phyloP scores from a whole-genome alignment of 2,888 invertebrate species.

The Tetramorium bicarinatum region DNA sequence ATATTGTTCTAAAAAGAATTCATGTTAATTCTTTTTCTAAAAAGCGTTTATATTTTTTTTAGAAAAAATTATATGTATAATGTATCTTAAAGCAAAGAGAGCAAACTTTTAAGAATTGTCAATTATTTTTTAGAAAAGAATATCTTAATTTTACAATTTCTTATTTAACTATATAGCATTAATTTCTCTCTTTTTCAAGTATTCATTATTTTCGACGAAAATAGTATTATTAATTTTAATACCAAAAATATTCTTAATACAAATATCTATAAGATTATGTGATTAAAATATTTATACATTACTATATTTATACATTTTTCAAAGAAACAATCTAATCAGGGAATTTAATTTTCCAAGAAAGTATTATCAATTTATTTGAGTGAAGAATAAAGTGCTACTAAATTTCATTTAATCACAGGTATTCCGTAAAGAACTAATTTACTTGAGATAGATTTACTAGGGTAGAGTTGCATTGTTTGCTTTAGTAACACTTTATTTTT shows the following conservation, averaged over 20 bases:
- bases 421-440: constrained; percentile 31
- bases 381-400: constrained; percentile 33
- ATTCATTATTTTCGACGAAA: background rate
- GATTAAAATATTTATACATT: background rate
- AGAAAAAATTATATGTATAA: background rate
- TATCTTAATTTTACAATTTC: background rate
- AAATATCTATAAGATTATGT: background rate
- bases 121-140: background rate
- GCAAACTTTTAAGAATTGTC: background rate
- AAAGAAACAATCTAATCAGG: background rate
- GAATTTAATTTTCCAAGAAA: background rate
- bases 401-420: constrained; percentile 30
- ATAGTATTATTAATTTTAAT: background rate
- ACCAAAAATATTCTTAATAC: background rate
- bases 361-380: background rate
- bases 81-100: background rate
- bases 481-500: constrained; percentile 49
- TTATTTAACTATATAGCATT: background rate
- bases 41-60: background rate
- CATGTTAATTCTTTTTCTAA: background rate
- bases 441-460: constrained; percentile 25
- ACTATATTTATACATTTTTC: background rate
- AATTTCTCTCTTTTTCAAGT: background rate
- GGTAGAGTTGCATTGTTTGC: constrained; percentile 36
- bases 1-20: background rate